phyloP scores from a whole-genome alignment of 2,113 vertebrate genomes.

The Conger conger region DNA sequence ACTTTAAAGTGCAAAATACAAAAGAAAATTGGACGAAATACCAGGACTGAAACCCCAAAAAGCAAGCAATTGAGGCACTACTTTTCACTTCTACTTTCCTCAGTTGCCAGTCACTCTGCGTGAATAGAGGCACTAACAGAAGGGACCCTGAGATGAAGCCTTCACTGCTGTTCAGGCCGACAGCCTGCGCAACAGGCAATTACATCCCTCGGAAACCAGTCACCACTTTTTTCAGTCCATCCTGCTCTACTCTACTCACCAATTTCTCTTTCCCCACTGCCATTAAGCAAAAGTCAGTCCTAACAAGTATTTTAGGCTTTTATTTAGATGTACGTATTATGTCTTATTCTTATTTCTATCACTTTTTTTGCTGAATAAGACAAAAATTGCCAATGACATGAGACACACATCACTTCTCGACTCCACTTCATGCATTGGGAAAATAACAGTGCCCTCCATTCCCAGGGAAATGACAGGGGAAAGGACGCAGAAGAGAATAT shows the following conservation, averaged over 20 bases:
- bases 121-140: conserved; percentile 13
- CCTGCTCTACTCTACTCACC: conserved; percentile 30
- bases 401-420: background rate
- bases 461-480: background rate
- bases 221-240: conserved; percentile 55
- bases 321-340: too few relatives aligned
- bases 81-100: conserved; percentile 10
- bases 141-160: conserved; percentile 61
- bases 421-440: conserved; percentile 27
- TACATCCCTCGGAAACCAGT: conserved; percentile 62
- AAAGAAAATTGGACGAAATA: too few relatives aligned
- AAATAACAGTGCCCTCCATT: conserved; percentile 7
- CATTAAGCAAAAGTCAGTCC: too few relatives aligned
- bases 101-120: conserved; percentile 45
- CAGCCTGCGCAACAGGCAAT: conserved; percentile 65
- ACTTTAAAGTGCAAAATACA: too few relatives aligned
- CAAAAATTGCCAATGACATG: too few relatives aligned
- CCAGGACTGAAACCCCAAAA: too few relatives aligned
- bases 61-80: background rate
- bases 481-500: conserved; percentile 9
- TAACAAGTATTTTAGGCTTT: too few relatives aligned
- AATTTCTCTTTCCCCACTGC: too few relatives aligned
- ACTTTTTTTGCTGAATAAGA: too few relatives aligned
- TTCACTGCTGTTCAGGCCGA: conserved; percentile 53
- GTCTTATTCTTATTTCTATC: too few relatives aligned